These are phyloP conservation scores for Pissodes strobi DNA, from an alignment of 1,140 invertebrate species.

Conservation along the genomic window DNA sequence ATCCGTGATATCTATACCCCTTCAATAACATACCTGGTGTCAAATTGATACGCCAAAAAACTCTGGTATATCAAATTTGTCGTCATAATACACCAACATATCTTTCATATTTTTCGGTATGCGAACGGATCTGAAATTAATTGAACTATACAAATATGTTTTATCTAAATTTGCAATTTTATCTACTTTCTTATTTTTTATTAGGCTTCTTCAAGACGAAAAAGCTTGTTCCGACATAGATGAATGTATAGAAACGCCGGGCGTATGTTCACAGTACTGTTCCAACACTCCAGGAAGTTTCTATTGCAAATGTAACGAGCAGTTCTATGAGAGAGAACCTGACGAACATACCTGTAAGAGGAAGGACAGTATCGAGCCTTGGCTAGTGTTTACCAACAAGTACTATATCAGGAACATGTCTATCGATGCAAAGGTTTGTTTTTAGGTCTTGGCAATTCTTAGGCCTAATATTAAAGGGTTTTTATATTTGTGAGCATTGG, in stretches of 20 bases:
- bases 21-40: too few species aligned
- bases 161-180: too few species aligned
- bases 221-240: conserved; percentile 92
- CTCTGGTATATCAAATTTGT: too few species aligned
- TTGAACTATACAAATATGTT: too few species aligned
- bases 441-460: too few species aligned
- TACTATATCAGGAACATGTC: conserved; percentile 97
- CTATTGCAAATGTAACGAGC: conserved; percentile 94
- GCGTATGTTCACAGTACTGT: conserved; percentile 93
- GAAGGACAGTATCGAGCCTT: conserved; percentile 80
- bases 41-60: too few species aligned
- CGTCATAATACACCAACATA: too few species aligned
- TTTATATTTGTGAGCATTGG: too few species aligned
- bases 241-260: conserved; percentile 88
- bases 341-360: conserved; percentile 92
- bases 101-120: too few species aligned
- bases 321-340: conserved; percentile 83
- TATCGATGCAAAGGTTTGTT: conserved; percentile 71
- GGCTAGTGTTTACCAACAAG: conserved; percentile 96
- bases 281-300: conserved; percentile 94
- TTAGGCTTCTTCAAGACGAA: conserved; percentile 75
- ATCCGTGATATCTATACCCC: too few species aligned
- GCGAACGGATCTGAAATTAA: too few species aligned
- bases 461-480: too few species aligned
- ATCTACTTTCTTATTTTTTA: background rate